These are phyloP conservation scores for Hetaerina titia DNA, from an alignment of 2,888 invertebrate genomes.

Conservation along the genomic window DNA sequence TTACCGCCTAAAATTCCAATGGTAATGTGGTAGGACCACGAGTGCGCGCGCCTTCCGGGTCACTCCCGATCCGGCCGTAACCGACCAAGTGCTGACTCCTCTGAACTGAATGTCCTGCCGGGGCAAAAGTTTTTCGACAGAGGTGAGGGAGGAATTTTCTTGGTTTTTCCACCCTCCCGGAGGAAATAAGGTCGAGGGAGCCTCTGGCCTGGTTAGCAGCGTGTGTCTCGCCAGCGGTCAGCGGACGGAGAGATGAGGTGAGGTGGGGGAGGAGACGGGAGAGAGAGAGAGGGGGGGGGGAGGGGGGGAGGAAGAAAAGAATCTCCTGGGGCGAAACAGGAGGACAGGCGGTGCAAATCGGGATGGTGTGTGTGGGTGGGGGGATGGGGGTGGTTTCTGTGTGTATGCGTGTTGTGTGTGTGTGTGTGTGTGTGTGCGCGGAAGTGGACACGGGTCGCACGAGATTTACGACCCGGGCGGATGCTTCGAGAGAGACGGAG, in stretches of 20 bases:
- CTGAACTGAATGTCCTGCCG: background rate
- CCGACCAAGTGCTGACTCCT: background rate
- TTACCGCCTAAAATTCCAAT: background rate
- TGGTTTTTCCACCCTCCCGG: background rate
- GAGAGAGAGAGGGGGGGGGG: background rate
- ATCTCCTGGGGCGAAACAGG: conserved; percentile 20
- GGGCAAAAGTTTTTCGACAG: background rate
- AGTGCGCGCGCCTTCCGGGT: background rate
- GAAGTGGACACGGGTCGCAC: background rate
- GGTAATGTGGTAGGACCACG: background rate
- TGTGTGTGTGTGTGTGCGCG: background rate
- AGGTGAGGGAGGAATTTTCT: background rate
- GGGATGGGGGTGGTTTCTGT: background rate
- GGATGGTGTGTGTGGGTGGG: background rate
- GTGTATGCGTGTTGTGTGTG: background rate
- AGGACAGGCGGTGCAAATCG: conserved; percentile 27
- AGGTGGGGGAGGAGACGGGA: background rate
- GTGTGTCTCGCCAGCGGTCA: background rate
- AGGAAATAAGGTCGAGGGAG: background rate
- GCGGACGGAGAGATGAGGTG: background rate
- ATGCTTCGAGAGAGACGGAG: background rate
- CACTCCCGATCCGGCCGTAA: background rate
- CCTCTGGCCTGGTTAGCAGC: background rate
- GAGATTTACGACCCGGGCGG: conserved; percentile 4
- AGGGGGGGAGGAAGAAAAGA: background rate